Evolutionary conservation across 2,888 invertebrate genomes (phyloP), one percentile per base, ranked within the genome.

Genomic region (Neelides folsomi): DNA sequence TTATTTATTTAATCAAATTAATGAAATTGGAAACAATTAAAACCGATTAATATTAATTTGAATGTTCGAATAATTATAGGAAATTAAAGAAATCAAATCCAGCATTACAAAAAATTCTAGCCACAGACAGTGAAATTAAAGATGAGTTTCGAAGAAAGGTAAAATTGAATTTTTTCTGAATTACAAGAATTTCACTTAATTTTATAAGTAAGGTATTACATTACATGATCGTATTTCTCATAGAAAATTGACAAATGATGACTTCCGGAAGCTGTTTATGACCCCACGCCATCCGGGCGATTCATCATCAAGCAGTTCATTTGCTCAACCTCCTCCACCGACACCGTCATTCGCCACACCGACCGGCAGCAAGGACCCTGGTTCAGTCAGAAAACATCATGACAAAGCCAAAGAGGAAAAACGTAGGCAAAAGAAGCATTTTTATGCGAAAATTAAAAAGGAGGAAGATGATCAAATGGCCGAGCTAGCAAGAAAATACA

Each of bases 401-500:
- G 66, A 66, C 39, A 71, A 77, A 48, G 82, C 82, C 66, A 81
- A 86, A 65, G 83, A 84, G 57, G 89, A 90, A 67, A 76, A 87
- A 16, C 77, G 92, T 45, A 80, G 87, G 52, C 93, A 93, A 69
- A 93, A 93, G 71, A 95, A 94, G 67, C 90, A 71, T 54, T 90
- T 84, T 67, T 95, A 94, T 74, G 93, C 94, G 0, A 92, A 76
- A 58, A 64, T 95, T 7, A 93, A 94, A 66, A 90, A 92, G 66
- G 88, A 92, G 67, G 94, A 95, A 68, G 94, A 94, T 66, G 90
- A 85, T 65, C 88, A 92, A 69, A 78, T 95, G 71, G 90, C 90
- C 1, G 94, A 95, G 68, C 70, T 95, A 34, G 90, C 92, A 0
- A 86, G 89, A 67, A 93, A 92, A 68, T 95, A 95, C 70, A 76